These are phyloP conservation scores for Adelphocoris suturalis DNA, from an alignment of 2,888 invertebrate species.

Conservation along the genomic window DNA sequence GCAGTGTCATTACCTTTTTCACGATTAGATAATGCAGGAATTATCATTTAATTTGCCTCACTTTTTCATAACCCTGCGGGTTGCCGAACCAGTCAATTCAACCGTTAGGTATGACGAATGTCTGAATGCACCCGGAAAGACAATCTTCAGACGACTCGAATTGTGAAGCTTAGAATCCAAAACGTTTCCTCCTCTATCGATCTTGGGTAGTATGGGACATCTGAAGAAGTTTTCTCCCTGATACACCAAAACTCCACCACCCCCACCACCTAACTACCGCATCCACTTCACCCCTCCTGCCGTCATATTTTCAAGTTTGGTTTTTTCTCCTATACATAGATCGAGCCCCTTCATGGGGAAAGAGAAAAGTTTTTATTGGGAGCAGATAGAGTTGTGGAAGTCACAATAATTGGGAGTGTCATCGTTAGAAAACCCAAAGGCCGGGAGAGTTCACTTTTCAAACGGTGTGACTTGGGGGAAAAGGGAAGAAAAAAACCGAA, in stretches of 20 bases:
- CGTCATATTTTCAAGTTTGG: too few species aligned
- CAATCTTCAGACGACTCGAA: background rate
- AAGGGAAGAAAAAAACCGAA: background rate
- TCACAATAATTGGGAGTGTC: slow-evolving; percentile 68
- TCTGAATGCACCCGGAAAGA: background rate
- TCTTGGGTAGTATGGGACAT: background rate
- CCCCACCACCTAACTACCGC: background rate
- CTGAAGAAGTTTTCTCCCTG: background rate
- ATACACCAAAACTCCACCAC: background rate
- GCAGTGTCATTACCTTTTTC: too few species aligned
- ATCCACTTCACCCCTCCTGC: background rate
- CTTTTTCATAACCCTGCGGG: too few species aligned
- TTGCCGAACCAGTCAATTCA: too few species aligned
- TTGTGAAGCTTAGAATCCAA: background rate
- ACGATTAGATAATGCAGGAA: too few species aligned
- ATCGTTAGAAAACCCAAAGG: slow-evolving; percentile 55
- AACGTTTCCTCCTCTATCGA: background rate
- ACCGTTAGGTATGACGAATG: background rate
- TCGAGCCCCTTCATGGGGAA: background rate
- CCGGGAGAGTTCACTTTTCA: slow-evolving; percentile 49
- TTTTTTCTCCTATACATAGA: slow-evolving; percentile 46
- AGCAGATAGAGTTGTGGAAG: slow-evolving; percentile 57
- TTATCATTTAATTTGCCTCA: too few species aligned
- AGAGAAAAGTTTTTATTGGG: slow-evolving; percentile 65
- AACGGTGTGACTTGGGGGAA: slow-evolving; percentile 38